These are phyloP conservation scores for Blastobasis lacticolella DNA, from an alignment of 2,888 invertebrate species.

Conservation along the genomic window DNA sequence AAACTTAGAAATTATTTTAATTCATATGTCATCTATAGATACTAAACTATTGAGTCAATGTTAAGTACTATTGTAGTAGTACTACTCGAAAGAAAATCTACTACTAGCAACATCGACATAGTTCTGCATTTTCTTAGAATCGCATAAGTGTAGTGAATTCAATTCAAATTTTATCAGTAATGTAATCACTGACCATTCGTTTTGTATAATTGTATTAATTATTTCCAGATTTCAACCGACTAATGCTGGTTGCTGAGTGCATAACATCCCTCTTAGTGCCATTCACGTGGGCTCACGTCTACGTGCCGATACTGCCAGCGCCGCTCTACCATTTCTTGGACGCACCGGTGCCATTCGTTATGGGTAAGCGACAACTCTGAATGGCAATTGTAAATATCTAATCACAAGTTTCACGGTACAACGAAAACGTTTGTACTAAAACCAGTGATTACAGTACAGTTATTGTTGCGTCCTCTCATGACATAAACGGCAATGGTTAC, in stretches of 20 bases:
- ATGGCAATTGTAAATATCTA: too few relatives aligned
- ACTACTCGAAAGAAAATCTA: too few relatives aligned
- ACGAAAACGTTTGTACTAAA: too few relatives aligned
- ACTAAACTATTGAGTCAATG: too few relatives aligned
- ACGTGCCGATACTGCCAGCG: conserved; percentile 98
- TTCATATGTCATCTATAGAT: too few relatives aligned
- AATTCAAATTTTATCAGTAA: background rate
- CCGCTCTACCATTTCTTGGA: conserved; percentile 96
- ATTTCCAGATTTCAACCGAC: conserved; percentile 88
- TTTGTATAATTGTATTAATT: background rate
- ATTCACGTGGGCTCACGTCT: conserved; percentile 98
- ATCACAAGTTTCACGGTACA: too few relatives aligned
- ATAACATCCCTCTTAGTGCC: conserved; percentile 93
- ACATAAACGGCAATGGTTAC: too few relatives aligned
- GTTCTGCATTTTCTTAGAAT: background rate
- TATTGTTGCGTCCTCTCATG: too few relatives aligned
- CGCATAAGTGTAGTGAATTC: background rate
- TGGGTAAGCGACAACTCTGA: conserved; percentile 78
- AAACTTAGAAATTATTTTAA: too few relatives aligned
- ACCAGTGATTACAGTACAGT: too few relatives aligned
- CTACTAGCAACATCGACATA: too few relatives aligned
- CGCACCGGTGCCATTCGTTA: conserved; percentile 99
- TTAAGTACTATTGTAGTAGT: too few relatives aligned
- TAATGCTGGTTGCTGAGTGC: conserved; percentile 98
- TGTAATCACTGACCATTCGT: background rate